Percentiles rank a stretch among this genome's conserved stretches.
These are phyloP conservation scores for Lateolabrax maculatus DNA, from an alignment of 2,797 vertebrate genomes.

Conservation along the genomic window DNA sequence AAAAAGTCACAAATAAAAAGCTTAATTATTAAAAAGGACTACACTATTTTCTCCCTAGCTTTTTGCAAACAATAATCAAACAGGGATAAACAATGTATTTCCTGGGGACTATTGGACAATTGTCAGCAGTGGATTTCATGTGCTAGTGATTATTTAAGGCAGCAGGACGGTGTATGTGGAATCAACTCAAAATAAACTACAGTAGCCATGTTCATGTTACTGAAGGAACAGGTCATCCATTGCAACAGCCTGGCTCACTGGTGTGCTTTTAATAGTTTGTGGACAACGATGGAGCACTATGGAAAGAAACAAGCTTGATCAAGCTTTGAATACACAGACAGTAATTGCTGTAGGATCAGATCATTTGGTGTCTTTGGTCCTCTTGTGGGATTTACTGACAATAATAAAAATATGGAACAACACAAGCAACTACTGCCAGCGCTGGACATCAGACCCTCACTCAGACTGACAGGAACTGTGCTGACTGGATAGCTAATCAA, in stretches of 20 bases:
- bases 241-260: background rate
- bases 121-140: background rate
- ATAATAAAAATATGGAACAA: background rate
- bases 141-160: background rate
- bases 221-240: background rate
- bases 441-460: background rate
- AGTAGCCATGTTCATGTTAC: background rate
- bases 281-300: background rate
- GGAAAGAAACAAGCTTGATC: background rate
- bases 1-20: background rate
- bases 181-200: background rate
- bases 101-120: background rate
- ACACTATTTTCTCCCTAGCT: background rate
- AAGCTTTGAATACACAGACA: background rate
- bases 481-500: conserved; percentile 2
- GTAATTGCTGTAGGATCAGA: background rate
- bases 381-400: background rate
- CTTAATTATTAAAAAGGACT: background rate
- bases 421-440: background rate
- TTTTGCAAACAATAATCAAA: background rate
- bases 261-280: background rate
- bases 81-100: background rate
- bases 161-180: background rate
- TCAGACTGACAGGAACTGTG: background rate
- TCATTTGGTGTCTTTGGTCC: background rate